A percentile compares a stretch with the other conserved stretches of the same genome.
These are phyloP conservation scores for Dryobota labecula DNA, from an alignment of 2,888 invertebrate species.

Conservation along the genomic window DNA sequence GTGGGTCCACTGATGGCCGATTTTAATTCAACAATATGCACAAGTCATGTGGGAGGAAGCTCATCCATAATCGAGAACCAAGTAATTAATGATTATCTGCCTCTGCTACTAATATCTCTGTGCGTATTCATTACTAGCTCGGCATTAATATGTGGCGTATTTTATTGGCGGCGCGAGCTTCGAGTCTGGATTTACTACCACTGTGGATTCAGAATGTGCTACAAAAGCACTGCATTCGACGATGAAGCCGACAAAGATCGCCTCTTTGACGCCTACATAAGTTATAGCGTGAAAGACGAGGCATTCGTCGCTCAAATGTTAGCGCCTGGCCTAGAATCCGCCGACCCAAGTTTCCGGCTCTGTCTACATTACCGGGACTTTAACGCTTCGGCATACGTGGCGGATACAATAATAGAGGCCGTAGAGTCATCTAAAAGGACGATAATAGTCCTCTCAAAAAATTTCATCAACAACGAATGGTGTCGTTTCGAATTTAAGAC, in stretches of 20 bases:
- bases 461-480: slow-evolving; percentile 99
- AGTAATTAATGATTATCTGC: slow-evolving; percentile 95
- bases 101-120: slow-evolving; percentile 94
- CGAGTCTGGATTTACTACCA: slow-evolving; percentile 96
- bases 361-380: slow-evolving; percentile 98
- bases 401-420: slow-evolving; percentile 97
- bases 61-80: slow-evolving; percentile 93
- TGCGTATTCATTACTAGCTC: slow-evolving; percentile 94
- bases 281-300: slow-evolving; percentile 98
- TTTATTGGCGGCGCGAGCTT: slow-evolving; percentile 95
- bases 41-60: slow-evolving; percentile 93
- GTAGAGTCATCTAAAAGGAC: slow-evolving; percentile 97
- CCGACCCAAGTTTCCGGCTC: slow-evolving; percentile 95
- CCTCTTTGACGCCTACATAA: slow-evolving; percentile 98
- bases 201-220: slow-evolving; percentile 96
- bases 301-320: slow-evolving; percentile 97
- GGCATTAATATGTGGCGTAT: slow-evolving; percentile 94
- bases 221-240: slow-evolving; percentile 95
- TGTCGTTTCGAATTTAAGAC: slow-evolving; percentile 98
- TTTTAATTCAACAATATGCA: slow-evolving; percentile 95
- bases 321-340: slow-evolving; percentile 96
- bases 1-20: slow-evolving; percentile 93
- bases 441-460: slow-evolving; percentile 97
- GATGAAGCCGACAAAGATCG: slow-evolving; percentile 96
- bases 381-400: slow-evolving; percentile 96